Conservation (phyloP, 1,140 invertebrate genomes). For the Drosophila truncata region DNA sequence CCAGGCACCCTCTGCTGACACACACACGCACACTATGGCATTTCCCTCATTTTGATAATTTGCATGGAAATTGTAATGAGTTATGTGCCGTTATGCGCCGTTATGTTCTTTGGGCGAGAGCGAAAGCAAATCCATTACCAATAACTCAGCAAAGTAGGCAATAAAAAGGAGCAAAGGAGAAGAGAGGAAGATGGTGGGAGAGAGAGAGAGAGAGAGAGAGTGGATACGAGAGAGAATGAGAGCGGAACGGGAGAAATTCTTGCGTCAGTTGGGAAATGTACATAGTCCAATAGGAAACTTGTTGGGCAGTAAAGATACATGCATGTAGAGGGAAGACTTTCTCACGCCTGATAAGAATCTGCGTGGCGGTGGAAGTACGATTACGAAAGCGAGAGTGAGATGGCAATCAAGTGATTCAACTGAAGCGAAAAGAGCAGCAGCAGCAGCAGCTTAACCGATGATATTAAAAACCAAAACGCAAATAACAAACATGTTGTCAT, state of each 20-base stretch:
- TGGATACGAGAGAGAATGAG: not conserved
- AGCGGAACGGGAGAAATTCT: conserved; percentile 22
- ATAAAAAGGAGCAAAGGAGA: conserved; percentile 56
- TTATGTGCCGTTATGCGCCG: conserved; percentile 70
- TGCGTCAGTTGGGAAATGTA: conserved; percentile 38
- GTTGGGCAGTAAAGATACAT: conserved; percentile 58
- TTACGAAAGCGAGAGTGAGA: conserved; percentile 17
- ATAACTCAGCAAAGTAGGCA: conserved; percentile 79
- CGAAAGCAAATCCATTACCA: conserved; percentile 62
- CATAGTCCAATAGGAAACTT: conserved; percentile 76
- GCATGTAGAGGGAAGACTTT: conserved; percentile 16
- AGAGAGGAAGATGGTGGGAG: not conserved
- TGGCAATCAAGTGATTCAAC: conserved; percentile 61
- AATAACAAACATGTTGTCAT: conserved; percentile 61
- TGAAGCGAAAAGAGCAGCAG: conserved; percentile 36
- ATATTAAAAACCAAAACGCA: conserved; percentile 33
- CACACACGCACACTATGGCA: conserved; percentile 16
- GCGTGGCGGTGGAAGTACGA: conserved; percentile 8
- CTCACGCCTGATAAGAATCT: conserved; percentile 37
- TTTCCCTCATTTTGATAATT: conserved; percentile 49
- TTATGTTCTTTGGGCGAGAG: conserved; percentile 41
- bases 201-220: not conserved
- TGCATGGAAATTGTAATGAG: conserved; percentile 80
- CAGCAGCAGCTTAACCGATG: conserved; percentile 23
- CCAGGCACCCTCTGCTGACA: conserved; percentile 1